Conservation (phyloP, 37 sponge, comb jelly and placozoan genomes). For the Eunapius fragilis region DNA sequence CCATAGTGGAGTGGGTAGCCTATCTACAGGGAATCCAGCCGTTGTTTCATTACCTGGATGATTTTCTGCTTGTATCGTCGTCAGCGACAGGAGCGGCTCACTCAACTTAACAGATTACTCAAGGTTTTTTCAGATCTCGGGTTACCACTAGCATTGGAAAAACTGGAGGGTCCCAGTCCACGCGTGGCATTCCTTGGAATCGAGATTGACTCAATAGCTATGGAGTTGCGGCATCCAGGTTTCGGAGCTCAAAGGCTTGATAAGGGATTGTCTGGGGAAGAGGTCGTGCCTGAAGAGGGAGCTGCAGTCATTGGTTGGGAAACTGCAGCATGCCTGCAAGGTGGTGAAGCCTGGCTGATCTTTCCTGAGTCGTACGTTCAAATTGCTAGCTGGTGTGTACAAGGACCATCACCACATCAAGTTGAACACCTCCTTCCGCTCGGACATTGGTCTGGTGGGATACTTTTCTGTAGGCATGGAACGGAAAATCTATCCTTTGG, state of each 20-base stretch:
- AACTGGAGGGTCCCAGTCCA: conserved; percentile 27
- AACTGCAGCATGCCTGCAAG: conserved; percentile 18
- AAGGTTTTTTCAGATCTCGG: conserved; percentile 4
- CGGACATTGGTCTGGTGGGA: conserved; percentile 33
- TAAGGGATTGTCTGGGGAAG: neutral
- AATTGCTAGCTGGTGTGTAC: conserved; percentile 21
- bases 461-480: conserved; percentile 34
- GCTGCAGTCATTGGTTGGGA: conserved; percentile 17
- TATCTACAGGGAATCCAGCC: neutral
- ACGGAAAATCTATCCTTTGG: conserved; percentile 3
- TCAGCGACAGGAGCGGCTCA: neutral
- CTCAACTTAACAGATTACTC: neutral
- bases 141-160: conserved; percentile 16
- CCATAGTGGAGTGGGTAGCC: neutral
- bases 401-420: conserved; percentile 27
- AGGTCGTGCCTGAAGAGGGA: conserved; percentile 9
- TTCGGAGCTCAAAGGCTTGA: conserved; percentile 4
- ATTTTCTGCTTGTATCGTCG: conserved; percentile 4
- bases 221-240: conserved; percentile 27
- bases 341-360: conserved; percentile 8
- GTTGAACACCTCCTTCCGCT: conserved; percentile 12
- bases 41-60: conserved; percentile 5
- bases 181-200: conserved; percentile 10
- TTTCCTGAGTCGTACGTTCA: conserved; percentile 17
- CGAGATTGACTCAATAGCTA: conserved; percentile 12